Percentiles rank a stretch among this genome's conserved stretches.
phyloP scores from a whole-genome alignment of 2,797 vertebrate species.

The Anabacerthia variegaticeps region DNA sequence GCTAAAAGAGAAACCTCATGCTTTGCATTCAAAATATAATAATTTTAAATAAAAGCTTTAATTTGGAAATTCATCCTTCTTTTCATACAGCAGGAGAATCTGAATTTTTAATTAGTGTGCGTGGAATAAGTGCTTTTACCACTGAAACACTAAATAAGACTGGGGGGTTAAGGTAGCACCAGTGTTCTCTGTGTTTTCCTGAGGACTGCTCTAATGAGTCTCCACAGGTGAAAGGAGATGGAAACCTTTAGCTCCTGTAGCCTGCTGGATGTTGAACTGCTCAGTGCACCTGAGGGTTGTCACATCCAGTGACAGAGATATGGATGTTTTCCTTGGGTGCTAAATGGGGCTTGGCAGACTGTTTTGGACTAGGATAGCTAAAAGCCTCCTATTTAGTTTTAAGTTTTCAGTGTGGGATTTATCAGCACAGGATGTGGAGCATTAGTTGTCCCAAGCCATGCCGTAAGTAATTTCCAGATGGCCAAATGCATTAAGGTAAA shows the following conservation, averaged over 20 bases:
- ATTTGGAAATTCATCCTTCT: not conserved
- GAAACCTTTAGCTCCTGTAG: not conserved
- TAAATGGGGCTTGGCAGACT: not conserved
- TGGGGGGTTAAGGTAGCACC: not conserved
- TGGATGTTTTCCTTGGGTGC: not conserved
- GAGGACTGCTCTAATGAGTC: not conserved
- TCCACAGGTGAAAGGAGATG: not conserved
- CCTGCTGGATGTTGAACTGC: not conserved
- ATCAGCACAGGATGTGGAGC: not conserved
- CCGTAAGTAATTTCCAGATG: not conserved
- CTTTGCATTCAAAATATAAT: not conserved
- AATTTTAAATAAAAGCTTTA: not conserved
- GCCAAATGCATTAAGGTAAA: not conserved
- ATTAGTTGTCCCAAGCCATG: not conserved
- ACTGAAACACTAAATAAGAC: not conserved
- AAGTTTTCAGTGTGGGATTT: not conserved
- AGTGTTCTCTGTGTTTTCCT: not conserved
- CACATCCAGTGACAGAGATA: not conserved
- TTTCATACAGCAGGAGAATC: not conserved
- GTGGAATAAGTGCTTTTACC: not conserved
- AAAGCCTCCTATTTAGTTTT: not conserved
- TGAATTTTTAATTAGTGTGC: not conserved
- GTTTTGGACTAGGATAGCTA: not conserved
- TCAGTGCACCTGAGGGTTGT: not conserved
- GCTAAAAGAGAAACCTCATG: not conserved